Conservation (phyloP, 2,113 vertebrate genomes). For the Gorsachius goisagi region DNA sequence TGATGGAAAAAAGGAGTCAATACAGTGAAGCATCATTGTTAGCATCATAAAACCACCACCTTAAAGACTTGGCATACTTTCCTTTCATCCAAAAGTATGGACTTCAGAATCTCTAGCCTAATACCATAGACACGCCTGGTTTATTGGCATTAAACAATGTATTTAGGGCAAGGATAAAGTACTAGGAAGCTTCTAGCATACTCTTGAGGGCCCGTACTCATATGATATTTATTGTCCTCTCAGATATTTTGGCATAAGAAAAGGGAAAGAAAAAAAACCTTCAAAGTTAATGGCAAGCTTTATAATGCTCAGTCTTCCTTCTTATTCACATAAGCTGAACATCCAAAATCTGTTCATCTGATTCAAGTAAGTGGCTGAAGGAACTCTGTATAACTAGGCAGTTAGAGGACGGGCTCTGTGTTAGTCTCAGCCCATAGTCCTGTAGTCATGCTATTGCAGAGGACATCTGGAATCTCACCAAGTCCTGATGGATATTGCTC, state of each 20-base stretch:
- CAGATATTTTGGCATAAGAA: neutral
- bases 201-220: neutral
- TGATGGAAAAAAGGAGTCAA: neutral
- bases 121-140: neutral
- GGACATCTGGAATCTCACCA: neutral
- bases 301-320: neutral
- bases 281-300: neutral
- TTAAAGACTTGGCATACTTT: neutral
- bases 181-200: neutral
- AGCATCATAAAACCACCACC: neutral
- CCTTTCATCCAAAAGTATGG: neutral
- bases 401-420: rapidly evolving
- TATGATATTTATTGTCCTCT: neutral
- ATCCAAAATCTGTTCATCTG: neutral
- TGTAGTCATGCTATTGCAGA: neutral
- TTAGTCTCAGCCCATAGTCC: neutral
- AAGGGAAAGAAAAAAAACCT: neutral
- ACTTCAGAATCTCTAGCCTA: neutral
- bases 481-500: neutral
- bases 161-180: neutral
- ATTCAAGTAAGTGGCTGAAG: neutral
- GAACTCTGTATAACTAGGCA: neutral
- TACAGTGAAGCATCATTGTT: neutral
- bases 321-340: neutral
- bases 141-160: neutral